These are phyloP conservation scores for Aythya baeri DNA, from an alignment of 2,113 vertebrate species.

Conservation along the genomic window DNA sequence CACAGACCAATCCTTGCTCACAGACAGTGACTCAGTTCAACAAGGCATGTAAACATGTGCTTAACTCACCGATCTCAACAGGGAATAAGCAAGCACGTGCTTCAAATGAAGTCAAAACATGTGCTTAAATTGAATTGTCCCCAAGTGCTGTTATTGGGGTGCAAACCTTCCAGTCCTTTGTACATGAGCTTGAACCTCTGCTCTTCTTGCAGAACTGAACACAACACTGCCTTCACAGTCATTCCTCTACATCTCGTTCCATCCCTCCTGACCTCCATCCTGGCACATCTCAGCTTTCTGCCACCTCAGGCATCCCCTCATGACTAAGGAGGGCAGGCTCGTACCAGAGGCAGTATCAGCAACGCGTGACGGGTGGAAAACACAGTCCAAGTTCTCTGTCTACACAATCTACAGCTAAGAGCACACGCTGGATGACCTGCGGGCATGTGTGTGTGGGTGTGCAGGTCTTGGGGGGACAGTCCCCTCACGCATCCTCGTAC, in stretches of 20 bases:
- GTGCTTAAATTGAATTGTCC: neutral
- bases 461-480: conserved; percentile 17
- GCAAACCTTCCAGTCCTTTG: neutral
- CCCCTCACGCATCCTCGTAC: conserved; percentile 62
- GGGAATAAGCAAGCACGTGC: neutral
- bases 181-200: neutral
- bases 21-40: neutral
- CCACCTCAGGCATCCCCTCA: neutral
- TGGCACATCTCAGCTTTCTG: conserved; percentile 29
- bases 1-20: conserved; percentile 24
- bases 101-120: conserved; percentile 29
- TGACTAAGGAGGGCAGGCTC: conserved; percentile 2
- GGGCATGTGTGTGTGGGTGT: neutral
- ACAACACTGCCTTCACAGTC: neutral
- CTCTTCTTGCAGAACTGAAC: conserved; percentile 16
- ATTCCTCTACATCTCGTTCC: neutral
- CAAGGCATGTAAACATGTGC: conserved; percentile 28
- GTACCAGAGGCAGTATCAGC: neutral
- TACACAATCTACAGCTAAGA: neutral
- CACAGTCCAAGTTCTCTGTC: conserved; percentile 8
- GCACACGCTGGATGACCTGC: neutral
- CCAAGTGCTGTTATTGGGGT: neutral
- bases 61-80: neutral
- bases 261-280: neutral
- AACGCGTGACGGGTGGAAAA: conserved; percentile 14